Conservation (phyloP, 2,797 vertebrate genomes). For the Tragelaphus oryx region DNA sequence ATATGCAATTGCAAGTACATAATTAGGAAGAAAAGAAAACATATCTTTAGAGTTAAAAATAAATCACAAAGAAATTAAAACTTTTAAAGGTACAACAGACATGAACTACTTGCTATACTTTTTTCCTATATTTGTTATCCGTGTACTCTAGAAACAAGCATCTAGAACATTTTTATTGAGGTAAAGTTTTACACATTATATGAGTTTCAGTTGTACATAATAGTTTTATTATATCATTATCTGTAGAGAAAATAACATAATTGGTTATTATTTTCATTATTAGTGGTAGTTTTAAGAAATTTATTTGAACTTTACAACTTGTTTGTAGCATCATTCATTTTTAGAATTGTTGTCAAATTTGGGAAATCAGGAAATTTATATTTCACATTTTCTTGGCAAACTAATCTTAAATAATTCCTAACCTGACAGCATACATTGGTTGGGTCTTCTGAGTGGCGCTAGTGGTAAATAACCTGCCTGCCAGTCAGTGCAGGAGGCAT, state of each 20-base stretch:
- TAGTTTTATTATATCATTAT: not conserved
- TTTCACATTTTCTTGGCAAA: not conserved
- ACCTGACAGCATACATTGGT: not conserved
- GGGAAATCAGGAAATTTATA: not conserved
- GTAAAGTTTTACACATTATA: not conserved
- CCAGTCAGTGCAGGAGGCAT: too few species aligned
- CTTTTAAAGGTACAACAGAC: not conserved
- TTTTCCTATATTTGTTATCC: not conserved
- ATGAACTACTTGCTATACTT: not conserved
- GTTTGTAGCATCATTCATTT: not conserved
- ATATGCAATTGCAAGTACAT: not conserved
- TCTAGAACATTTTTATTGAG: not conserved
- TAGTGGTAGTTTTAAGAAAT: not conserved
- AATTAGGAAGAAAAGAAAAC: constrained; percentile 8
- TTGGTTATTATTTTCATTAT: not conserved
- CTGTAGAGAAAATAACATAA: not conserved
- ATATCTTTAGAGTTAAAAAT: constrained; percentile 11
- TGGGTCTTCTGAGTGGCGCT: too few species aligned
- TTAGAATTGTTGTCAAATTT: not conserved
- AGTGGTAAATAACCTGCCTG: too few species aligned
- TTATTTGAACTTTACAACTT: not conserved
- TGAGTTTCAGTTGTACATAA: not conserved
- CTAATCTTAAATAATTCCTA: not conserved
- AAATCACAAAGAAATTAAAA: not conserved
- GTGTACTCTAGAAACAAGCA: not conserved